A percentile compares a stretch with the other conserved stretches of the same genome.
Conservation (phyloP, 2,113 vertebrate genomes). For the Laterallus jamaicensis region DNA sequence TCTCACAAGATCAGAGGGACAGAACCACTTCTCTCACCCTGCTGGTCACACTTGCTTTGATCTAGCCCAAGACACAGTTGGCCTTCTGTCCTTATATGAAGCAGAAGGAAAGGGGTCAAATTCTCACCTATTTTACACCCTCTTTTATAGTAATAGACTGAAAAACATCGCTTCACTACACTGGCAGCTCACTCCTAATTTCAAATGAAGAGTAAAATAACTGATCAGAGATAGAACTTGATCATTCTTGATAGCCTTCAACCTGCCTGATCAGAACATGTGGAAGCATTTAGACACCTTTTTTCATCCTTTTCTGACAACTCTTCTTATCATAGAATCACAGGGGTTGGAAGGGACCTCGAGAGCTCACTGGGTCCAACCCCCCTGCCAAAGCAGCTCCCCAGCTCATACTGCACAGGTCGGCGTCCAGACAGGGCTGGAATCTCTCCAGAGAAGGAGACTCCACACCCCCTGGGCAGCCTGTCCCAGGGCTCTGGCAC, state of each 20-base stretch:
- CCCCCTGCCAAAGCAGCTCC: too few species aligned
- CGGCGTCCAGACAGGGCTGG: too few species aligned
- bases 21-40: too few species aligned
- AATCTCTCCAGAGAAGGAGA: too few species aligned
- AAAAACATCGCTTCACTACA: not conserved
- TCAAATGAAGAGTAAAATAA: not conserved
- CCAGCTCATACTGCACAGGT: too few species aligned
- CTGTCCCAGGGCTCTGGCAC: too few species aligned
- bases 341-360: too few species aligned
- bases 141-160: not conserved
- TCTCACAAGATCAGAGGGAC: too few species aligned
- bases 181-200: not conserved
- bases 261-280: accelerated
- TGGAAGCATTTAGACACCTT: not conserved
- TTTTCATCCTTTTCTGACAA: not conserved
- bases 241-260: not conserved
- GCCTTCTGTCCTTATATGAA: not conserved
- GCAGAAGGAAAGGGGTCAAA: not conserved
- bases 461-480: too few species aligned
- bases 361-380: too few species aligned
- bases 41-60: too few species aligned
- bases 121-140: not conserved
- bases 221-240: not conserved
- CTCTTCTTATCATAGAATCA: not conserved
- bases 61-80: too few species aligned